These are phyloP conservation scores for Rhegmatorhina hoffmannsi DNA, from an alignment of 2,113 vertebrate genomes.

Conservation along the genomic window DNA sequence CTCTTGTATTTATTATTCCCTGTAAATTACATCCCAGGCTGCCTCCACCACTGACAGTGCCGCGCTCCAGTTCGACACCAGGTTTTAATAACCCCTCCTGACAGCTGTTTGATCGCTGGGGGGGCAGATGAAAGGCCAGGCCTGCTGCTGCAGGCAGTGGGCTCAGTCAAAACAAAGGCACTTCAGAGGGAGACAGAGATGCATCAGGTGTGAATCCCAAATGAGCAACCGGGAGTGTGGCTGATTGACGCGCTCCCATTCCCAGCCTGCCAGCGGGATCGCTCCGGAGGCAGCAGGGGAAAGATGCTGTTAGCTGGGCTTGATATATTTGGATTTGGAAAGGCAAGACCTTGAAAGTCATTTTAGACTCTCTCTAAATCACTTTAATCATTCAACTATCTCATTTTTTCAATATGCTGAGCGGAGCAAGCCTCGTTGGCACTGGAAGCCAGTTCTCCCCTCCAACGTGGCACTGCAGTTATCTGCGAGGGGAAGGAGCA, in stretches of 20 bases:
- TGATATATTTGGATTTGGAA: not conserved
- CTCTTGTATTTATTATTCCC: slow-evolving; percentile 41
- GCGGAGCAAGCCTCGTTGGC: not conserved
- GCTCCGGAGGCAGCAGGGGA: not conserved
- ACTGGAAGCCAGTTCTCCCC: not conserved
- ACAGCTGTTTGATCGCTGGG: slow-evolving; percentile 54
- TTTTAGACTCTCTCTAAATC: not conserved
- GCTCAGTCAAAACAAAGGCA: slow-evolving; percentile 70
- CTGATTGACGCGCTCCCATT: not conserved
- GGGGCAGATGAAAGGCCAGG: slow-evolving; percentile 70
- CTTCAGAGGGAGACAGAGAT: slow-evolving; percentile 65
- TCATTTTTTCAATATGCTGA: not conserved
- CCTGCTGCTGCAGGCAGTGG: slow-evolving; percentile 52
- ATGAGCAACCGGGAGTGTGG: not conserved
- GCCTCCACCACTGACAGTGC: slow-evolving; percentile 1
- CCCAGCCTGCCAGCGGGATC: not conserved
- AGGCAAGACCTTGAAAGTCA: not conserved
- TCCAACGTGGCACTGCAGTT: not conserved
- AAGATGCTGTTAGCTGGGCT: not conserved
- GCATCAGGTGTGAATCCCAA: slow-evolving; percentile 72
- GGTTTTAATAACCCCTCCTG: slow-evolving; percentile 61
- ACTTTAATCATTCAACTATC: not conserved
- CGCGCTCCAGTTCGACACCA: not conserved
- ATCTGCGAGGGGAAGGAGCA: not conserved
- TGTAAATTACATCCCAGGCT: slow-evolving; percentile 49